Conservation (phyloP, 2,888 invertebrate species). For the Thera obeliscata region DNA sequence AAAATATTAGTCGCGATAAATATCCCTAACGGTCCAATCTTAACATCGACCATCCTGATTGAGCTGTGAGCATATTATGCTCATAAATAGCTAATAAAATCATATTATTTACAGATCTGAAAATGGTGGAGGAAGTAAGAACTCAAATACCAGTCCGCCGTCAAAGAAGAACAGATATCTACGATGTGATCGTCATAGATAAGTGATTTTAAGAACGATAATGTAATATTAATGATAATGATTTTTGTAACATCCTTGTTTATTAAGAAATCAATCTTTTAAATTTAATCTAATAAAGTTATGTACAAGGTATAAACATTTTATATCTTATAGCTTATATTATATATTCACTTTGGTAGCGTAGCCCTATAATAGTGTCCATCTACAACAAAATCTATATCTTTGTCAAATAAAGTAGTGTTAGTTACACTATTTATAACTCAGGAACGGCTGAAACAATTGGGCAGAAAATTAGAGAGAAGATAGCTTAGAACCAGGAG, state of each 20-base stretch:
- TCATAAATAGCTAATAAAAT: no score
- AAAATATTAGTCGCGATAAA: no score
- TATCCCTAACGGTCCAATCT: no score
- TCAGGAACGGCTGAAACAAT: not conserved
- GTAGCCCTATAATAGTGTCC: slow-evolving; percentile 94
- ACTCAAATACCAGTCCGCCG: slow-evolving; percentile 91
- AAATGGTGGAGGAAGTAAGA: slow-evolving; percentile 89
- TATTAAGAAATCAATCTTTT: no score
- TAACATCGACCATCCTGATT: no score
- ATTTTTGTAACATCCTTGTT: no score
- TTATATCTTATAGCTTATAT: slow-evolving; percentile 58
- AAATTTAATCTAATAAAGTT: no score
- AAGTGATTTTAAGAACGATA: not conserved
- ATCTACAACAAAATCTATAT: slow-evolving; percentile 59
- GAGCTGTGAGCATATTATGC: no score
- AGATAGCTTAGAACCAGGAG: no score
- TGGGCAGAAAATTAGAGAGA: no score
- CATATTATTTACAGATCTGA: slow-evolving; percentile 85
- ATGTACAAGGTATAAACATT: slow-evolving; percentile 2
- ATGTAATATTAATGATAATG: no score
- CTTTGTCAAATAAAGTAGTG: not conserved
- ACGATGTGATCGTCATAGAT: slow-evolving; percentile 76
- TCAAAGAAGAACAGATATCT: slow-evolving; percentile 91
- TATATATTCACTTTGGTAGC: slow-evolving; percentile 84
- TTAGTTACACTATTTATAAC: no score